phyloP scores from a whole-genome alignment of 2,888 invertebrate species.

The Hyposoter dolosus region DNA sequence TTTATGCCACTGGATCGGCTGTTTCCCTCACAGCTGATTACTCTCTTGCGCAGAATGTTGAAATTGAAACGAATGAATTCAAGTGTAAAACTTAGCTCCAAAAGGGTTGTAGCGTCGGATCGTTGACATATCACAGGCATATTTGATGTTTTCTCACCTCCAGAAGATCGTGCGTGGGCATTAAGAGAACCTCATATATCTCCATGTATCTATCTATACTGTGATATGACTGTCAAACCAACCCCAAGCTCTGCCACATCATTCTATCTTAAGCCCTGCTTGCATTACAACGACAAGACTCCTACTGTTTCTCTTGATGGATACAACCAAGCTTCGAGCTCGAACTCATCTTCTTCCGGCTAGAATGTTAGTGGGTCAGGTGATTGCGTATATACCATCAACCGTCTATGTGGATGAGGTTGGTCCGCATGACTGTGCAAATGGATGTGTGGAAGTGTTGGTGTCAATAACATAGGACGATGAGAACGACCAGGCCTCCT shows the following conservation, averaged over 20 bases:
- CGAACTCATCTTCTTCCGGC: slow-evolving; percentile 60
- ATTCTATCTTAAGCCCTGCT: slow-evolving; percentile 52
- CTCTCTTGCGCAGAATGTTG: not conserved
- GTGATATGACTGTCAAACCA: slow-evolving; percentile 24
- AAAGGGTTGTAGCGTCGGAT: slow-evolving; percentile 70
- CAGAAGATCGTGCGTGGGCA: slow-evolving; percentile 33
- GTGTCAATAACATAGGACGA: slow-evolving; percentile 56
- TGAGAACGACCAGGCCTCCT: slow-evolving; percentile 76
- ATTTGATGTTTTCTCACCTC: slow-evolving; percentile 77
- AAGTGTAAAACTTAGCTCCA: slow-evolving; percentile 56
- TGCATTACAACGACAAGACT: slow-evolving; percentile 59
- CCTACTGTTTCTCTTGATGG: slow-evolving; percentile 56
- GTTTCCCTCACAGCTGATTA: slow-evolving; percentile 56
- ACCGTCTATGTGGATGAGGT: not conserved
- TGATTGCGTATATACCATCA: slow-evolving; percentile 72
- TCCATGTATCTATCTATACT: not conserved
- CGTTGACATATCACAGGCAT: slow-evolving; percentile 82
- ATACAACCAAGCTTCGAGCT: slow-evolving; percentile 26
- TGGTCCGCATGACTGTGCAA: slow-evolving; percentile 61
- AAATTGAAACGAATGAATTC: slow-evolving; percentile 14
- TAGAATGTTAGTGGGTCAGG: slow-evolving; percentile 80
- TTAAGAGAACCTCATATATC: slow-evolving; percentile 35
- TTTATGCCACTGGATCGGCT: slow-evolving; percentile 21
- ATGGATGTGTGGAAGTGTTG: slow-evolving; percentile 53
- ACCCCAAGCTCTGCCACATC: not conserved